A percentile compares a stretch with the other conserved stretches of the same genome.
These are phyloP conservation scores for Aphelinus atriplicis DNA, from an alignment of 1,140 invertebrate genomes.

Conservation along the genomic window DNA sequence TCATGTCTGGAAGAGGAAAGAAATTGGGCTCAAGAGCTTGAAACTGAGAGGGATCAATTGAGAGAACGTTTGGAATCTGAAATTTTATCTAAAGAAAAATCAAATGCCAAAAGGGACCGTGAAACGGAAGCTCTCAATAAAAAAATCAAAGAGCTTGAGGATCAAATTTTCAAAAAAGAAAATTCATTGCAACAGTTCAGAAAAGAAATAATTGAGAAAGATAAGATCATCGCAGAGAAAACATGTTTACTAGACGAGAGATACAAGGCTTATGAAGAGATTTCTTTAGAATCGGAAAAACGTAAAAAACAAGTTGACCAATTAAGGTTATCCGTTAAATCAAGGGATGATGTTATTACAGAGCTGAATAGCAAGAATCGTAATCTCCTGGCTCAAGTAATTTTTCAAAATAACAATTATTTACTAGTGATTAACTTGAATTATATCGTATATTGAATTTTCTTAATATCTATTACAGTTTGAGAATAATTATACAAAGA, in stretches of 20 bases:
- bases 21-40: slow-evolving; percentile 58
- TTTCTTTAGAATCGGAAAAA: slow-evolving; percentile 54
- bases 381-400: slow-evolving; percentile 57
- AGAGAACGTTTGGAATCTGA: slow-evolving; percentile 54
- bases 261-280: slow-evolving; percentile 53
- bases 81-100: slow-evolving; percentile 49
- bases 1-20: slow-evolving; percentile 58
- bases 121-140: slow-evolving; percentile 54
- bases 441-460: slow-evolving; percentile 9
- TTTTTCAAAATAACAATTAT: neutral
- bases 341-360: slow-evolving; percentile 58
- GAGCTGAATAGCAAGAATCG: slow-evolving; percentile 63
- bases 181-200: slow-evolving; percentile 52
- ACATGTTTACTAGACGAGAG: slow-evolving; percentile 55
- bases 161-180: slow-evolving; percentile 59
- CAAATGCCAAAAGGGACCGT: slow-evolving; percentile 46
- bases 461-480: slow-evolving; percentile 46
- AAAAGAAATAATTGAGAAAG: slow-evolving; percentile 56
- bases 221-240: slow-evolving; percentile 59
- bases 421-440: slow-evolving; percentile 1
- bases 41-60: slow-evolving; percentile 57
- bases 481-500: slow-evolving; percentile 55
- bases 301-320: slow-evolving; percentile 62
- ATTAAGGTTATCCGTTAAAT: slow-evolving; percentile 57
- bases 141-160: slow-evolving; percentile 60